These are phyloP conservation scores for Anguilla obscura DNA, from an alignment of 2,797 vertebrate genomes.

Conservation along the genomic window DNA sequence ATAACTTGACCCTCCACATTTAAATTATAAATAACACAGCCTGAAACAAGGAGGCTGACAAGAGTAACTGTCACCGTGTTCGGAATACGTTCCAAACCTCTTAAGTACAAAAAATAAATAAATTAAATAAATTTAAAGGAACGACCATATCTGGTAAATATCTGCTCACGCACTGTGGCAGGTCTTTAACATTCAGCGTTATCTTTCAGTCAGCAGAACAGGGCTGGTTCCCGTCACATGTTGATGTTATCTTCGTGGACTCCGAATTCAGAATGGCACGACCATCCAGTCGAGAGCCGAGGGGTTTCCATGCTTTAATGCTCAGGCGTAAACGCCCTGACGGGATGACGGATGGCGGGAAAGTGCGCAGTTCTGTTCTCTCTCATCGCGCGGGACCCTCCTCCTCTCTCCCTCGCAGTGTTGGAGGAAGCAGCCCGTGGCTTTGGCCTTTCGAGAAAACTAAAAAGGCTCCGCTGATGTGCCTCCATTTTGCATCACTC, in stretches of 20 bases:
- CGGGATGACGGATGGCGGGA: slow-evolving; percentile 68
- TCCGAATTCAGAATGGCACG: slow-evolving; percentile 44
- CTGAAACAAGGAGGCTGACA: slow-evolving; percentile 31
- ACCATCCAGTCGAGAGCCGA: slow-evolving; percentile 53
- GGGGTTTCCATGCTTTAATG: slow-evolving; percentile 63
- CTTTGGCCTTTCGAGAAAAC: not conserved
- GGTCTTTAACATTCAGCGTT: slow-evolving; percentile 27
- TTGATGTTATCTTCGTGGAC: slow-evolving; percentile 39
- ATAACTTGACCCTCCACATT: slow-evolving; percentile 41
- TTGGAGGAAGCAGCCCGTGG: slow-evolving; percentile 19
- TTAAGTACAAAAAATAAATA: not conserved
- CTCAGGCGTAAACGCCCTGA: slow-evolving; percentile 58
- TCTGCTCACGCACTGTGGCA: slow-evolving; percentile 29
- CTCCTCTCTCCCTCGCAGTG: slow-evolving; percentile 37
- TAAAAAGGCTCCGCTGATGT: not conserved
- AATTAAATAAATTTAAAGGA: not conserved
- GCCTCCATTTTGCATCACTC: not conserved
- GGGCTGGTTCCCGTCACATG: slow-evolving; percentile 38
- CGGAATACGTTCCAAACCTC: slow-evolving; percentile 29
- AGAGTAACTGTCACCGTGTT: slow-evolving; percentile 8
- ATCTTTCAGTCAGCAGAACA: slow-evolving; percentile 29
- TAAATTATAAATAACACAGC: slow-evolving; percentile 49
- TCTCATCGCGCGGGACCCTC: slow-evolving; percentile 32
- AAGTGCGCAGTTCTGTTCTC: slow-evolving; percentile 45
- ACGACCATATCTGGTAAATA: not conserved